Conservation (phyloP, 2,888 invertebrate species). For the Synergus gifuensis region DNA sequence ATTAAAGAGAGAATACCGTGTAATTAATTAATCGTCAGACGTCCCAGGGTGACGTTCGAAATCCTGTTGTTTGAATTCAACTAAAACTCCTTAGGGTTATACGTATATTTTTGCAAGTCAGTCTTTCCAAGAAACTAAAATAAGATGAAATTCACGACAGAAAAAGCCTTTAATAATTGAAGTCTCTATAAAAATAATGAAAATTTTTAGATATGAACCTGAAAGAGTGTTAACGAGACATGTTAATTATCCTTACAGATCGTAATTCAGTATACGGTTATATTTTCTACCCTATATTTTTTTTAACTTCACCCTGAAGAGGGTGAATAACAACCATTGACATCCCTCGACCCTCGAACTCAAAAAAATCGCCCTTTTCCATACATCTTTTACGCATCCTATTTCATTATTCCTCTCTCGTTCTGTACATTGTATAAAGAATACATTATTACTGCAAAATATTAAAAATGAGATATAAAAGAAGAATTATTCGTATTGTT, state of each 20-base stretch:
- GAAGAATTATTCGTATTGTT: not conserved
- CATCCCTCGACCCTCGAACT: slow-evolving; percentile 31
- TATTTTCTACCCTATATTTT: slow-evolving; percentile 10
- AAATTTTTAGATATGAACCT: not conserved
- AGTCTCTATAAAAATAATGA: not conserved
- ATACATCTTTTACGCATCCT: slow-evolving; percentile 2
- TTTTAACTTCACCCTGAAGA: slow-evolving; percentile 17
- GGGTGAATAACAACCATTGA: slow-evolving; percentile 36
- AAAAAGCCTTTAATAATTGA: not conserved
- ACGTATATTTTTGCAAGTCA: slow-evolving; percentile 27
- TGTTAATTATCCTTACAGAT: slow-evolving; percentile 26
- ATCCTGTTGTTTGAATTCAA: slow-evolving; percentile 42
- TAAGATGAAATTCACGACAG: not conserved
- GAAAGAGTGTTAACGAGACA: slow-evolving; percentile 14
- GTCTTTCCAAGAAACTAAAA: not conserved
- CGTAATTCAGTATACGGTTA: slow-evolving; percentile 1
- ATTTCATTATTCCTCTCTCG: not conserved
- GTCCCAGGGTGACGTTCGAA: slow-evolving; percentile 49
- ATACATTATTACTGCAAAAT: not conserved
- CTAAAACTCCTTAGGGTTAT: not conserved
- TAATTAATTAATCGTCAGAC: slow-evolving; percentile 65
- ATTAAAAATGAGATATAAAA: not conserved
- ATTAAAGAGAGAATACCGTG: slow-evolving; percentile 64
- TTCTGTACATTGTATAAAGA: not conserved
- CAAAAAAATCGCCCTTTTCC: slow-evolving; percentile 33